Evolutionary conservation across 2,113 vertebrate genomes (phyloP), one percentile per base, ranked within the genome.

Genomic region (Stegastes partitus): DNA sequence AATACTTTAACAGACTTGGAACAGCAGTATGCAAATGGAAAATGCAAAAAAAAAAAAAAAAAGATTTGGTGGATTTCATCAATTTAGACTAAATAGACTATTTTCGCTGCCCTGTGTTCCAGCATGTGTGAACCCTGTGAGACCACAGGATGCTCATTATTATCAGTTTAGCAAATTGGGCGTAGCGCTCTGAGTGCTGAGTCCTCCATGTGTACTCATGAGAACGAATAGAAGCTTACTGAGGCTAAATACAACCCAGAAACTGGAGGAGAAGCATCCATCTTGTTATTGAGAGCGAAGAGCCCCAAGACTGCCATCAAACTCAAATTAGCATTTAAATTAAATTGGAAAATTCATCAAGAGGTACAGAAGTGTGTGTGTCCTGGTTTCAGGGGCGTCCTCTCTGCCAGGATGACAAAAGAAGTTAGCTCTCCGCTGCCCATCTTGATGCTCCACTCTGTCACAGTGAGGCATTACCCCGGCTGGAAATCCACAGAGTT

Each of bases 271-370:
- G 50, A 54, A 11, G 55, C 69, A 66, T 81, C 62, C 74, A 74
- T 78, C 50, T 65, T 42, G 18, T 47, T 34, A 22, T 22, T 59
- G 45, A 77, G 58, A 81, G 37, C 61, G 66, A 82, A 21, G 39
- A 73, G 64, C 65, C 82, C 74, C 72, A 42, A 83, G 77, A 87
- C 88, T 45, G 75, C 77, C 78, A 82, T 90, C 80, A 90, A 88
- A 88, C 49, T 82, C 22, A 81, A 82, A 94, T 93, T 89, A 90
- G 85, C 89, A 92, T 92, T 91, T 91, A 86, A 90, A 92, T 92
- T 44, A 88, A 90, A 88, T 14, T 62, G 76, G 66, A 83, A 81
- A 85, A 76, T 81, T 68, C 74, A 80, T 86, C 21, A 65, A 59
- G 72, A 55, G 26, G 15, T 49, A 23, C 49, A 53, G 76, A 59